Percentiles rank a stretch among this genome's conserved stretches.
phyloP scores from a whole-genome alignment of 2,888 invertebrate genomes.

The Oxyteleia sp. region DNA sequence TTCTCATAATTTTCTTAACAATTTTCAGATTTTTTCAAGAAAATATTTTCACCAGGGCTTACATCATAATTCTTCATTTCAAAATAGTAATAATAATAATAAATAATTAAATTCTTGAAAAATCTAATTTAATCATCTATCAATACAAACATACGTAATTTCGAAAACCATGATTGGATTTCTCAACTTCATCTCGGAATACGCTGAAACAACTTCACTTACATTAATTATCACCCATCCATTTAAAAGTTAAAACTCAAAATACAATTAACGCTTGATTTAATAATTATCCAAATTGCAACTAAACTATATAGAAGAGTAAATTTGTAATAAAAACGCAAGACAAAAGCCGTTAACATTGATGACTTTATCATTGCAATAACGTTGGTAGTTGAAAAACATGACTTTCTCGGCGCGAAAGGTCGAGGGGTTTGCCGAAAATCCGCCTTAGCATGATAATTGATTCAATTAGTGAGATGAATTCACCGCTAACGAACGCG shows the following conservation, averaged over 20 bases:
- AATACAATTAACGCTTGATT: background rate
- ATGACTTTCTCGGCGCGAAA: conserved; percentile 72
- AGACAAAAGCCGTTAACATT: conserved; percentile 35
- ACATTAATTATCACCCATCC: conserved; percentile 4
- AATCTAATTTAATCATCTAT: no score
- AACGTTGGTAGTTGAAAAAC: conserved; percentile 64
- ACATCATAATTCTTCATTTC: no score
- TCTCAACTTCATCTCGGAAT: background rate
- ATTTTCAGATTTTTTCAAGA: no score
- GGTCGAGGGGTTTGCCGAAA: conserved; percentile 81
- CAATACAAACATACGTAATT: background rate
- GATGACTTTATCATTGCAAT: conserved; percentile 56
- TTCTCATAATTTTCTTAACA: no score
- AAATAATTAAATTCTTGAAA: no score
- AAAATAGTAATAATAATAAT: no score
- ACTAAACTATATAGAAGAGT: background rate
- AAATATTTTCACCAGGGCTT: no score
- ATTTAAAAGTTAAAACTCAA: conserved; percentile 5
- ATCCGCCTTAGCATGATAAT: conserved; percentile 86
- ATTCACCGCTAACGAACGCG: conserved; percentile 86
- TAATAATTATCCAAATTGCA: conserved; percentile 11
- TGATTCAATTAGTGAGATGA: conserved; percentile 87
- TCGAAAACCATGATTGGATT: background rate
- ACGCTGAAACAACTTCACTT: background rate
- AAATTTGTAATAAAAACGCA: conserved; percentile 27